These are phyloP conservation scores for Corythoichthys haematopterus DNA, from an alignment of 2,113 vertebrate species.

Conservation along the genomic window DNA sequence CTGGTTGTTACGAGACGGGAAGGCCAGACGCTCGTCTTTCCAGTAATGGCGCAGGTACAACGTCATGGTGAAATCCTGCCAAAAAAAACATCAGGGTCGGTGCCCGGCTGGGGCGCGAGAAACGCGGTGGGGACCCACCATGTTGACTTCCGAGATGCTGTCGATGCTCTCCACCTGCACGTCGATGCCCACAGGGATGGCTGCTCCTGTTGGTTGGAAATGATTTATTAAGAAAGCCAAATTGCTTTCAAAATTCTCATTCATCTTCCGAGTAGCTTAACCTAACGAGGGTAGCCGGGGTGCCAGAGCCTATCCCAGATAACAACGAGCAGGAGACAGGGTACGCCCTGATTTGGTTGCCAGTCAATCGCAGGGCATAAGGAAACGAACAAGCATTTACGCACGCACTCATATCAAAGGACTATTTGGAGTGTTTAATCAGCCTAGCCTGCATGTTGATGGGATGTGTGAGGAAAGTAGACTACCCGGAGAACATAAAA, in stretches of 20 bases:
- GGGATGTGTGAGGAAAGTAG: no score
- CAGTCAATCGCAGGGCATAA: no score
- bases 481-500: no score
- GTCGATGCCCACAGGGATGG: slow-evolving; percentile 86
- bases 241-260: neutral
- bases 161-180: slow-evolving; percentile 92
- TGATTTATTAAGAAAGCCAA: no score
- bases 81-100: neutral
- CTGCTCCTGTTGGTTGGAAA: slow-evolving; percentile 67
- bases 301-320: no score
- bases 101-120: neutral
- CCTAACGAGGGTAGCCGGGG: no score
- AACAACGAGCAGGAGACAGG: no score
- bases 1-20: slow-evolving; percentile 81
- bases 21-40: slow-evolving; percentile 90
- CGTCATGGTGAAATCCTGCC: slow-evolving; percentile 91
- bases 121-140: slow-evolving; percentile 70
- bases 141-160: slow-evolving; percentile 92
- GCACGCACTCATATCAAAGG: no score
- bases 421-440: no score
- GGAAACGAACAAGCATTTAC: no score
- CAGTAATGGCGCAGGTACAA: slow-evolving; percentile 93
- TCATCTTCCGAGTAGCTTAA: neutral
- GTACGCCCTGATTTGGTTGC: no score
- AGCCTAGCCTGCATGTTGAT: no score